These are phyloP conservation scores for Dipodomys spectabilis DNA, from an alignment of 2,113 vertebrate genomes.

Conservation along the genomic window DNA sequence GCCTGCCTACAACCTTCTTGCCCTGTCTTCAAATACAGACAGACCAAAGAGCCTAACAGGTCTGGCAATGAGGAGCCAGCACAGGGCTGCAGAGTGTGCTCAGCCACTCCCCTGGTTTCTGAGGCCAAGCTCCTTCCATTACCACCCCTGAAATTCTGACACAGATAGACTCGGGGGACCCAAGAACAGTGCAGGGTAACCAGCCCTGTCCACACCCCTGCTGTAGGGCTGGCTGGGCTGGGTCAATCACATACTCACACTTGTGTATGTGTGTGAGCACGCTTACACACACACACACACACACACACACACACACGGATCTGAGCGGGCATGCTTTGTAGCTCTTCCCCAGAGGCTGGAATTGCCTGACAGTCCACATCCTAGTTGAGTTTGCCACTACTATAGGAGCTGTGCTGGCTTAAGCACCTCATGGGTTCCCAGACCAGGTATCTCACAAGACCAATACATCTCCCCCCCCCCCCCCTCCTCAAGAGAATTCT, in stretches of 20 bases:
- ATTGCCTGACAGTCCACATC: not conserved
- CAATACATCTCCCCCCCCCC: not conserved
- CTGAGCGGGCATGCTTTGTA: not conserved
- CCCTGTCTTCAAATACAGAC: not conserved
- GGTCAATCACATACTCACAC: not conserved
- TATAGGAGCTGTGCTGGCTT: not conserved
- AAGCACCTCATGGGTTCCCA: not conserved
- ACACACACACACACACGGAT: accelerated
- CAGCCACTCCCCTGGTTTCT: not conserved
- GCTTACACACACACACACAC: accelerated
- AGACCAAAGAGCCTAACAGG: not conserved
- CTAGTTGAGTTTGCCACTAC: not conserved
- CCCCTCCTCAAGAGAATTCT: not conserved
- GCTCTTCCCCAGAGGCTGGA: not conserved
- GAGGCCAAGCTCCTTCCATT: constrained; percentile 12
- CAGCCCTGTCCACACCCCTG: not conserved
- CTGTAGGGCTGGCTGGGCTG: not conserved
- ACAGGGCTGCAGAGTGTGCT: not conserved
- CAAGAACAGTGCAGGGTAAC: not conserved
- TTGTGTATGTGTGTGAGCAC: not conserved
- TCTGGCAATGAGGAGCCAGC: not conserved
- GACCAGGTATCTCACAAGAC: not conserved
- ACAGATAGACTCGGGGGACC: not conserved
- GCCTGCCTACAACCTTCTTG: not conserved
- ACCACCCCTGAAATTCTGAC: constrained; percentile 24